Conservation (phyloP, 2,888 invertebrate species). For the Epinotia ramella region DNA sequence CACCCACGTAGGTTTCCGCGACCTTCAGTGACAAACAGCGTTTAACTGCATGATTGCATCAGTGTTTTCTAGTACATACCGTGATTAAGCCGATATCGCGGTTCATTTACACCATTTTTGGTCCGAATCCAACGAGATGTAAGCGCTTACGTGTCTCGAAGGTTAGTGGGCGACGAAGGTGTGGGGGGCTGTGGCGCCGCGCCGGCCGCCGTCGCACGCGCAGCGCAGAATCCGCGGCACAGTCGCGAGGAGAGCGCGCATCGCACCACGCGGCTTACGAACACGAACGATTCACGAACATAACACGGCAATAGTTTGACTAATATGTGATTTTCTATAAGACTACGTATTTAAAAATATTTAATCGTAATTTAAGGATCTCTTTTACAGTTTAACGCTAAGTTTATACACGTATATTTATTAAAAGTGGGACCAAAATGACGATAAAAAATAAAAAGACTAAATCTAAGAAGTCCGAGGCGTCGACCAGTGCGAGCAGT, state of each 20-base stretch:
- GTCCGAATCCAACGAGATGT: slow-evolving; percentile 79
- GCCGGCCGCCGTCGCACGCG: slow-evolving; percentile 56
- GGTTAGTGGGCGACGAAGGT: slow-evolving; percentile 76
- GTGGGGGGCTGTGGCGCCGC: slow-evolving; percentile 56
- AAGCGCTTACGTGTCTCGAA: slow-evolving; percentile 81
- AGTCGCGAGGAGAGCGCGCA: slow-evolving; percentile 80
- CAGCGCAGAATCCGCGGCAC: slow-evolving; percentile 75
- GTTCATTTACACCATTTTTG: slow-evolving; percentile 78
- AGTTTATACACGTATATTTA: slow-evolving; percentile 54
- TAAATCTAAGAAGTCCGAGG: slow-evolving; percentile 78
- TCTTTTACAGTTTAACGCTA: slow-evolving; percentile 55
- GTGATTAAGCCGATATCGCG: slow-evolving; percentile 54
- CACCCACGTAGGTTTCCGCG: slow-evolving; percentile 15
- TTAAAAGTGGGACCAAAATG: slow-evolving; percentile 75
- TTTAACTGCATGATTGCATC: slow-evolving; percentile 25
- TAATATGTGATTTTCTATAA: slow-evolving; percentile 66
- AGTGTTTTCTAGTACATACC: slow-evolving; percentile 25
- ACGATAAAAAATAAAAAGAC: slow-evolving; percentile 85
- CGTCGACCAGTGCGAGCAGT: slow-evolving; percentile 75
- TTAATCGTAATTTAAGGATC: slow-evolving; percentile 76
- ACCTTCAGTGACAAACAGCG: slow-evolving; percentile 22
- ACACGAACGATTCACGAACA: slow-evolving; percentile 82
- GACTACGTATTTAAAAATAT: slow-evolving; percentile 60
- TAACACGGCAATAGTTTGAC: slow-evolving; percentile 78
- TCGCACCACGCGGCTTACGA: slow-evolving; percentile 75